Percentiles rank a stretch among this genome's conserved stretches.
Evolutionary conservation across 2,888 invertebrate genomes (phyloP).

Genomic region (Cantharis flavilabris): DNA sequence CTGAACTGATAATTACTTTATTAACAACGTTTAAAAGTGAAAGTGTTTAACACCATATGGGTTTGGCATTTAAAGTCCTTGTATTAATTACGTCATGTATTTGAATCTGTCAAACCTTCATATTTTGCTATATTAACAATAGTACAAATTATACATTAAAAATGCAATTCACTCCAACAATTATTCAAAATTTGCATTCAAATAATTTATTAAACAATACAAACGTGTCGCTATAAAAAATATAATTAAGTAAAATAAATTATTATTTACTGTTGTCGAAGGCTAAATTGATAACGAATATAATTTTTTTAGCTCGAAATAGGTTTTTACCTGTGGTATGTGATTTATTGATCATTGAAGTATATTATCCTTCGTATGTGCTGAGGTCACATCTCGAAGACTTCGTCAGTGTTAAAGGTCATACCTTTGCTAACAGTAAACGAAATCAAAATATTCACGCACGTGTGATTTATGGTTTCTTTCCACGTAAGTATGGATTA

Average conservation of each 20-base stretch:
- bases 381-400: background rate
- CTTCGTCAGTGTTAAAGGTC: background rate
- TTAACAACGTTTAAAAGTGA: conserved; percentile 8
- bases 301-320: background rate
- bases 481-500: background rate
- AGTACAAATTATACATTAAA: background rate
- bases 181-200: background rate
- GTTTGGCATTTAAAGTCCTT: conserved; percentile 14
- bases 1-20: background rate
- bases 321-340: background rate
- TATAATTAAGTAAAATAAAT: background rate
- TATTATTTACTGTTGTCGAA: background rate
- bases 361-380: background rate
- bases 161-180: background rate
- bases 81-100: conserved; percentile 1
- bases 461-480: background rate
- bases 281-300: background rate
- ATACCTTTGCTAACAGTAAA: background rate
- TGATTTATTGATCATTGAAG: background rate
- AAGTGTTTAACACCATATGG: conserved; percentile 8
- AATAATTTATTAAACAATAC: background rate
- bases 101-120: background rate
- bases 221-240: background rate
- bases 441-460: background rate
- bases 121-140: background rate